Conservation (phyloP, 2,797 vertebrate genomes). For the Hyperoplus immaculatus region DNA sequence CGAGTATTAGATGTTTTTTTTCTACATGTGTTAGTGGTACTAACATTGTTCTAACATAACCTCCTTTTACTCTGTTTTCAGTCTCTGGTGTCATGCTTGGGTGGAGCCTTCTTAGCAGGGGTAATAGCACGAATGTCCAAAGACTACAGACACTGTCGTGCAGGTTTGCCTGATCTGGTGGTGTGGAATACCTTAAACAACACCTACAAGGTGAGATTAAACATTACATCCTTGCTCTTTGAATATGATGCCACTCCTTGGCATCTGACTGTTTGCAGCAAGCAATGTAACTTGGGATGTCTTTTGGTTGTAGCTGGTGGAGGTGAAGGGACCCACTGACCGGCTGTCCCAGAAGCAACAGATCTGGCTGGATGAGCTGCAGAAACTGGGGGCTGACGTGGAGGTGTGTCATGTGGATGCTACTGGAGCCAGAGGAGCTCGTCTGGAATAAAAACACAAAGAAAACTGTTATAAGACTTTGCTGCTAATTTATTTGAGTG, state of each 20-base stretch:
- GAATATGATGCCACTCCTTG: neutral
- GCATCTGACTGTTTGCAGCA: neutral
- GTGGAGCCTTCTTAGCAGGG: constrained; percentile 90
- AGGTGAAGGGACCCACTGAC: constrained; percentile 96
- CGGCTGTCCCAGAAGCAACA: constrained; percentile 95
- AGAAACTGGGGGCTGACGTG: constrained; percentile 89
- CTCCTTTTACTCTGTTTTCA: constrained; percentile 65
- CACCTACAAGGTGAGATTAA: constrained; percentile 87
- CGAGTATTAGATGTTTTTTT: neutral
- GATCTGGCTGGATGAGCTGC: constrained; percentile 94
- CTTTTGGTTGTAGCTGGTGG: constrained; percentile 89
- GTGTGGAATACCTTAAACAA: constrained; percentile 89
- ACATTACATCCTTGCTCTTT: constrained; percentile 2
- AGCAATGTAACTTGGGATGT: constrained; percentile 17
- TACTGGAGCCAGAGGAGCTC: constrained; percentile 86
- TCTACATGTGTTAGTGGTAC: constrained; percentile 2
- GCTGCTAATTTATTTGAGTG: constrained; percentile 22
- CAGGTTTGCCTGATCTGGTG: constrained; percentile 94
- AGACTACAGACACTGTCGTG: constrained; percentile 93
- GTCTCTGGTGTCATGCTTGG: constrained; percentile 92
- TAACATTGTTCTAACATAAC: neutral
- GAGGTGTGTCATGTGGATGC: constrained; percentile 95
- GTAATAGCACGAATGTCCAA: constrained; percentile 88
- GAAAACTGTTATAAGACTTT: constrained; percentile 28
- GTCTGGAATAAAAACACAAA: constrained; percentile 69